Percentiles rank a stretch among this genome's conserved stretches.
These are phyloP conservation scores for Zosterops pallidus DNA, from an alignment of 2,113 vertebrate genomes.

Conservation along the genomic window DNA sequence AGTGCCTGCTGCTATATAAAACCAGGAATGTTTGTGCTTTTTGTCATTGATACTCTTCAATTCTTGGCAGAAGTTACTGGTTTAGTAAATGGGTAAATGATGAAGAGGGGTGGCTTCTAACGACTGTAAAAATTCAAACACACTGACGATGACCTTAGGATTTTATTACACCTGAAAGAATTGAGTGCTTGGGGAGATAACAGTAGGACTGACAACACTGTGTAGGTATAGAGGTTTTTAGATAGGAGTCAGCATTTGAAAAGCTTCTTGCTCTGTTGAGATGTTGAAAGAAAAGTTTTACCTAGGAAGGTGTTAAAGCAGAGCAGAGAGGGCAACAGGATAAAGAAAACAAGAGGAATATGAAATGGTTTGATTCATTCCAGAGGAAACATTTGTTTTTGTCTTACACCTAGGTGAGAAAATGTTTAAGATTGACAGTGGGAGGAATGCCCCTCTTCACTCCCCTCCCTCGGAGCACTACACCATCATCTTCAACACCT, in stretches of 20 bases:
- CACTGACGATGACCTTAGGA: not conserved
- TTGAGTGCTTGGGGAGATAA: not conserved
- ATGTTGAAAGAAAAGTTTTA: not conserved
- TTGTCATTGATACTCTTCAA: not conserved
- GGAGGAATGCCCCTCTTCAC: constrained; percentile 92
- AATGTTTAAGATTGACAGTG: constrained; percentile 96
- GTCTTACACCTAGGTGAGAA: constrained; percentile 81
- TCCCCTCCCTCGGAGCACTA: constrained; percentile 97
- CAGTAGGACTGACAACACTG: not conserved
- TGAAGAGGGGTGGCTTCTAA: not conserved
- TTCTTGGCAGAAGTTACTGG: not conserved
- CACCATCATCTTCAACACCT: constrained; percentile 99
- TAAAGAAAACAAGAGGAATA: not conserved
- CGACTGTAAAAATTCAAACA: not conserved
- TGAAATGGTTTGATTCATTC: not conserved
- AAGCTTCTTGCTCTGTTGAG: not conserved
- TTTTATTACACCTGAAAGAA: not conserved
- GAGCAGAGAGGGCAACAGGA: not conserved
- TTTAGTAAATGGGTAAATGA: not conserved
- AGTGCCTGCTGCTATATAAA: not conserved
- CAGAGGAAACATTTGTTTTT: not conserved
- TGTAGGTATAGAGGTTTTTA: not conserved
- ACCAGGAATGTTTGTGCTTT: rapidly evolving
- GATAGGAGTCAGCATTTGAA: not conserved
- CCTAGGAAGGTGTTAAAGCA: not conserved